Conservation (phyloP, 2,113 vertebrate genomes). For the Bombycilla garrulus region DNA sequence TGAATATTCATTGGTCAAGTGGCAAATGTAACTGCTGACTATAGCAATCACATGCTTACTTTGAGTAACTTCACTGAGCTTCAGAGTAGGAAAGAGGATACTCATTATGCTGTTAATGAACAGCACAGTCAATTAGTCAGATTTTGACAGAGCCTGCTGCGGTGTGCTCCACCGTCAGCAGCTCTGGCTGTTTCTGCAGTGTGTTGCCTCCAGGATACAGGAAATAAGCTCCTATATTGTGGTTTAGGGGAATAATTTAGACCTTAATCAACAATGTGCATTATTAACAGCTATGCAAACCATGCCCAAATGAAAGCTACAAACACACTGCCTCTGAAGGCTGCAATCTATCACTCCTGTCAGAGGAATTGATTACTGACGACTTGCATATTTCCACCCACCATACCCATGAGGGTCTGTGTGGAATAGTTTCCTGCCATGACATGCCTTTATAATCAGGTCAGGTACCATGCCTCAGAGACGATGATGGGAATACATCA, state of each 20-base stretch:
- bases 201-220: neutral
- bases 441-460: neutral
- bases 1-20: neutral
- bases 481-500: neutral
- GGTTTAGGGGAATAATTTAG: neutral
- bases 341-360: neutral
- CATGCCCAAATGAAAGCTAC: neutral
- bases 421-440: neutral
- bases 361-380: neutral
- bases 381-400: neutral
- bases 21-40: neutral
- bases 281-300: neutral
- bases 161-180: neutral
- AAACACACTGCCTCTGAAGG: neutral
- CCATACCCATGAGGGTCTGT: rapidly evolving
- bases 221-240: neutral
- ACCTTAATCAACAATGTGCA: neutral
- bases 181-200: neutral
- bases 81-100: neutral
- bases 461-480: neutral
- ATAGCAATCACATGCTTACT: neutral
- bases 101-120: neutral
- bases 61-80: neutral
- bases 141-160: neutral
- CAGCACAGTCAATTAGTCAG: neutral